phyloP scores from a whole-genome alignment of 2,888 invertebrate genomes.

The Phragmatobia fuliginosa region DNA sequence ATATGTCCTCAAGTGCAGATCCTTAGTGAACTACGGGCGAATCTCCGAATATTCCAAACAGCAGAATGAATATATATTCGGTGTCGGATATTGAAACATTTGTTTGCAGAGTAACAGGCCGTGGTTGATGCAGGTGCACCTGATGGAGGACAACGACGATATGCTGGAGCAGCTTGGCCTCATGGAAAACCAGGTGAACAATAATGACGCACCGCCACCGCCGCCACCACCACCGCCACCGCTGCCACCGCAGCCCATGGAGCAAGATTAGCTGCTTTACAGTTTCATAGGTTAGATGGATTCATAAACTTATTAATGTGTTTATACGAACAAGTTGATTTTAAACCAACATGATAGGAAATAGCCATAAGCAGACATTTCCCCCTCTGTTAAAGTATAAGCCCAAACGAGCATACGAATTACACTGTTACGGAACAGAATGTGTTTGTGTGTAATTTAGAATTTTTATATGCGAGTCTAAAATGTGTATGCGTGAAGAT shows the following conservation, averaged over 20 bases:
- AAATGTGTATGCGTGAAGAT: no score
- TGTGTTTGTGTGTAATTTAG: no score
- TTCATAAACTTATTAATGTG: background rate
- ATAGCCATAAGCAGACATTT: no score
- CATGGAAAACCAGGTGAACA: constrained; percentile 75
- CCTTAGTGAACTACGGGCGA: no score
- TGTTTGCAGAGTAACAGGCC: constrained; percentile 54
- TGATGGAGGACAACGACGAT: constrained; percentile 83
- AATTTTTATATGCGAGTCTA: no score
- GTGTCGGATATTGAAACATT: constrained; percentile 49
- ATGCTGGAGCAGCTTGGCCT: constrained; percentile 82
- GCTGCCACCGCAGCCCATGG: constrained; percentile 87
- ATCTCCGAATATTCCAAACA: background rate
- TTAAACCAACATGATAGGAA: no score
- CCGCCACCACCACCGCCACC: constrained; percentile 91
- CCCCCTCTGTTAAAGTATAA: no score
- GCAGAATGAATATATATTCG: constrained; percentile 4
- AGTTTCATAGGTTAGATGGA: constrained; percentile 17
- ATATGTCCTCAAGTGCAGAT: no score
- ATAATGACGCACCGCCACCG: constrained; percentile 78
- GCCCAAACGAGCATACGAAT: no score
- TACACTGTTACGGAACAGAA: no score
- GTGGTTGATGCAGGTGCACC: constrained; percentile 71
- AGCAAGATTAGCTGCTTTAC: constrained; percentile 64
- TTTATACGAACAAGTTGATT: background rate